A percentile compares a stretch with the other conserved stretches of the same genome.
Evolutionary conservation across 2,113 vertebrate genomes (phyloP).

Genomic region (Noctilio leporinus): DNA sequence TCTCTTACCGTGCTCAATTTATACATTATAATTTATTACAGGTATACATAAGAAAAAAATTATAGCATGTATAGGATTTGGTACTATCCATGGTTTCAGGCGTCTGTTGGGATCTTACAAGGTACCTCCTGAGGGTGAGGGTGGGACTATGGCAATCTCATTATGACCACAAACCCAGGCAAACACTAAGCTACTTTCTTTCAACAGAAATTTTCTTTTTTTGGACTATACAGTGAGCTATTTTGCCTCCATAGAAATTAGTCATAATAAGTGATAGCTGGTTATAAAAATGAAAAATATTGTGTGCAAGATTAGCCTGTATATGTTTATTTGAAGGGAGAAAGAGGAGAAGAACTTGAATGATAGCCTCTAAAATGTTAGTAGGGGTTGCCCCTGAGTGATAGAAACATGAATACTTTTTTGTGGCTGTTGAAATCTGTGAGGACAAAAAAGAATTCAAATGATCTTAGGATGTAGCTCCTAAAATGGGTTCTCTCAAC

Average conservation of each 20-base stretch:
- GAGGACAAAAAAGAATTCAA: not conserved
- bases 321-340: not conserved
- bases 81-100: not conserved
- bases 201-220: not conserved
- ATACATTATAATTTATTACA: not conserved
- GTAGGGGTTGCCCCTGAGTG: not conserved
- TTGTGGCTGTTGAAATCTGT: conserved; percentile 1
- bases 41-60: not conserved
- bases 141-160: not conserved
- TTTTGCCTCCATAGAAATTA: not conserved
- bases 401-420: not conserved
- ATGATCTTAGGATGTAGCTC: not conserved
- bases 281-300: not conserved
- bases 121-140: not conserved
- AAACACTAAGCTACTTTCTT: not conserved
- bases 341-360: not conserved
- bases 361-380: not conserved
- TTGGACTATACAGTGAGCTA: not conserved
- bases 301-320: not conserved
- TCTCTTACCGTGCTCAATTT: not conserved
- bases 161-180: not conserved
- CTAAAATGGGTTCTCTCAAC: not conserved
- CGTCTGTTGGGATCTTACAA: not conserved
- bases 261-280: not conserved
- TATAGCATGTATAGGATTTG: not conserved